These are phyloP conservation scores for Drosophila littoralis DNA, from an alignment of 1,140 invertebrate species.

Conservation along the genomic window DNA sequence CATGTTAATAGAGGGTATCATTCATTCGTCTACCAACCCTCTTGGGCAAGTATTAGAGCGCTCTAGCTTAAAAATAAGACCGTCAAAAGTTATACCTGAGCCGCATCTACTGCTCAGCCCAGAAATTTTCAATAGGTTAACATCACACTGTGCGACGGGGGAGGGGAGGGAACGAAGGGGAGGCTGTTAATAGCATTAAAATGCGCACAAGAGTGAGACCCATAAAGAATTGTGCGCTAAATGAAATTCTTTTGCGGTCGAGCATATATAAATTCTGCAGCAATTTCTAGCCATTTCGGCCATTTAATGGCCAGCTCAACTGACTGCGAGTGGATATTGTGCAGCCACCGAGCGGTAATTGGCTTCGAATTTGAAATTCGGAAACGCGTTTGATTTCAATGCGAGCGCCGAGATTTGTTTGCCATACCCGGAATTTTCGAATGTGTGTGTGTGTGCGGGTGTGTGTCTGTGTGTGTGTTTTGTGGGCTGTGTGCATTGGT, in stretches of 20 bases:
- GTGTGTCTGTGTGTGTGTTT: conserved; percentile 4
- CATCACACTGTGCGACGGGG: background rate
- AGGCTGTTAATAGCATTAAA: conserved; percentile 71
- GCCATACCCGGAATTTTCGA: conserved; percentile 22
- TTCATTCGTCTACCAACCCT: too few species aligned
- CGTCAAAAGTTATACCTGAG: conserved; percentile 25
- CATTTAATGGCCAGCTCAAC: conserved; percentile 9
- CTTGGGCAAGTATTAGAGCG: too few species aligned
- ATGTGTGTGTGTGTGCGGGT: conserved; percentile 1
- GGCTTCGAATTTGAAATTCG: conserved; percentile 31
- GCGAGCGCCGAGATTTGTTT: conserved; percentile 30
- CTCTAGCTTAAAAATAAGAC: background rate
- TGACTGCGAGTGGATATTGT: conserved; percentile 29
- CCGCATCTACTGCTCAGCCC: background rate
- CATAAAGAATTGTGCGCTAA: conserved; percentile 11
- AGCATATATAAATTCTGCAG: conserved; percentile 2
- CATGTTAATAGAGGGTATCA: too few species aligned
- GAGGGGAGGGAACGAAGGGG: too few species aligned
- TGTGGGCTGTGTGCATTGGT: conserved; percentile 15
- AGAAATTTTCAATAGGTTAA: conserved; percentile 51
- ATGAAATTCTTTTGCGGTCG: conserved; percentile 15
- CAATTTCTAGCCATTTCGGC: conserved; percentile 18
- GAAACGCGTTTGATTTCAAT: conserved; percentile 35
- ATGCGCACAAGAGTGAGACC: conserved; percentile 25
- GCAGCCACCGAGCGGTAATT: conserved; percentile 40